These are phyloP conservation scores for Troides aeacus DNA, from an alignment of 2,888 invertebrate genomes.

Conservation along the genomic window DNA sequence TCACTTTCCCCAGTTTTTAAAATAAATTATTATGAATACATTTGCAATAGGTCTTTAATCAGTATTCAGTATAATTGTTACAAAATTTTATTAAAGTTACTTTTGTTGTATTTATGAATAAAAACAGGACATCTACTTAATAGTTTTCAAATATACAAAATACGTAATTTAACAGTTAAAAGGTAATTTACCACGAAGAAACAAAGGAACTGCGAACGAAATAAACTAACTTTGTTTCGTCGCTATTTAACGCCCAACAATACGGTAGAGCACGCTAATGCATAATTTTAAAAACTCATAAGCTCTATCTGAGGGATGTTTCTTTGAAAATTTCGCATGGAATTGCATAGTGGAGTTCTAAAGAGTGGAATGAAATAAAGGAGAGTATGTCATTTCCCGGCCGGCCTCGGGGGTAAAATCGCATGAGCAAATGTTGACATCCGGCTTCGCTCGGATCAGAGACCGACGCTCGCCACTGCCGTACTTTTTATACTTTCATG, in stretches of 20 bases:
- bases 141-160: conserved; percentile 4
- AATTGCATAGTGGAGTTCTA: conserved; percentile 52
- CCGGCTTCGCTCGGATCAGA: conserved; percentile 53
- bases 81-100: too few relatives aligned
- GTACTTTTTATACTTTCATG: conserved; percentile 26
- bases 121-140: too few relatives aligned
- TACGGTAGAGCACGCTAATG: conserved; percentile 22
- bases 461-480: conserved; percentile 22
- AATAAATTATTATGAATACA: too few relatives aligned
- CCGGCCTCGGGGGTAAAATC: conserved; percentile 57
- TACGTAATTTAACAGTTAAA: background rate
- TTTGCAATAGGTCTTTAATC: too few relatives aligned
- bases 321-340: conserved; percentile 52
- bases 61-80: too few relatives aligned
- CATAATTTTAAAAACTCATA: conserved; percentile 31
- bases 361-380: conserved; percentile 51
- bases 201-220: conserved; percentile 13
- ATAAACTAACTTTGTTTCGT: conserved; percentile 13
- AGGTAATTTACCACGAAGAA: conserved; percentile 13
- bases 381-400: conserved; percentile 64
- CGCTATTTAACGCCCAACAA: conserved; percentile 24
- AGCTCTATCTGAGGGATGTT: conserved; percentile 29
- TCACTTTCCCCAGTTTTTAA: too few relatives aligned
- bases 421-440: conserved; percentile 70
- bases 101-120: too few relatives aligned